phyloP scores from a whole-genome alignment of 2,113 vertebrate genomes.

The Morone chrysops region DNA sequence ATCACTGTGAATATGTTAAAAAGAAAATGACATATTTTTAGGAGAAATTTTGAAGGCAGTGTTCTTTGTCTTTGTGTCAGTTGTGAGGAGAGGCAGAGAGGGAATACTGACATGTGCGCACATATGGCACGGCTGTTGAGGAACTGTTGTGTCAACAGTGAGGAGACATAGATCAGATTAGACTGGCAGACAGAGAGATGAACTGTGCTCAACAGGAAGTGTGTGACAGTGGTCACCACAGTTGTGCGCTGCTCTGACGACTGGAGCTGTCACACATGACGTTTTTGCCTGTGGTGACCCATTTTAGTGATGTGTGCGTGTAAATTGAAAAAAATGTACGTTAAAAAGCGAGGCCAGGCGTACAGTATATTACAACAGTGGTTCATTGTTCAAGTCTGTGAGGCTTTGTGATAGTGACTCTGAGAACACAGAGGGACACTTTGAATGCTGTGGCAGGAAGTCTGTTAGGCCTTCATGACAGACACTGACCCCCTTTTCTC shows the following conservation, averaged over 20 bases:
- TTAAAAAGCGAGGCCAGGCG: conserved; percentile 29
- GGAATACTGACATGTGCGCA: conserved; percentile 31
- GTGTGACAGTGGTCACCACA: conserved; percentile 46
- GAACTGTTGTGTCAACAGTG: conserved; percentile 48
- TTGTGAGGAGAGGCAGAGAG: not conserved
- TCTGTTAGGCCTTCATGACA: conserved; percentile 60
- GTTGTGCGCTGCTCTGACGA: conserved; percentile 35
- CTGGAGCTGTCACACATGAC: conserved; percentile 57
- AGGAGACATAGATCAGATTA: conserved; percentile 40
- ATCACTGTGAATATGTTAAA: too few relatives aligned
- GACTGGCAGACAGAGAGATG: conserved; percentile 31
- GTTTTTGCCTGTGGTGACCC: conserved; percentile 31
- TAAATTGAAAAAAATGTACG: conserved; percentile 58
- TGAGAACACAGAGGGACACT: conserved; percentile 68
- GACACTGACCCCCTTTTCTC: conserved; percentile 55
- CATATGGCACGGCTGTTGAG: not conserved
- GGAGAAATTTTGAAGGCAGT: not conserved
- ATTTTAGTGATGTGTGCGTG: conserved; percentile 33
- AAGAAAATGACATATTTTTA: not conserved
- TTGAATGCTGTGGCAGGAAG: conserved; percentile 74
- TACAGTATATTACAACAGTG: conserved; percentile 51
- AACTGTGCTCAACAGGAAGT: conserved; percentile 64
- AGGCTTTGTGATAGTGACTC: conserved; percentile 62
- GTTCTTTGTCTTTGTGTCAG: conserved; percentile 1
- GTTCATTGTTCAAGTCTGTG: conserved; percentile 61